Evolutionary conservation across 1,140 invertebrate genomes (phyloP).

Genomic region (Musca domestica): DNA sequence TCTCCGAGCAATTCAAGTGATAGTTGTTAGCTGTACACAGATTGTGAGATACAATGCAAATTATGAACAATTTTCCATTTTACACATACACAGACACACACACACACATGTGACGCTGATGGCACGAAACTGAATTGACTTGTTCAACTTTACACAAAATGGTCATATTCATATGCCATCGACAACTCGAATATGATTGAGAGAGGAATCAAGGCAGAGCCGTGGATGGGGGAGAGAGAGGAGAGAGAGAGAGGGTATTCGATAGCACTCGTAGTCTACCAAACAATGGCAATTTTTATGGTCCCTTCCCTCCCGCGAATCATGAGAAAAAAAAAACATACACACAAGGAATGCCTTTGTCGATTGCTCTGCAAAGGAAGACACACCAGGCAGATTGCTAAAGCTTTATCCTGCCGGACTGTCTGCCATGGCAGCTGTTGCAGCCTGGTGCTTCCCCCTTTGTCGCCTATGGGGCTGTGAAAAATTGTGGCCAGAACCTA

Average conservation of each 20-base stretch:
- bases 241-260: neutral
- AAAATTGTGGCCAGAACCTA: slow-evolving; percentile 12
- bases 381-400: neutral
- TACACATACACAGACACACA: neutral
- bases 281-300: no score
- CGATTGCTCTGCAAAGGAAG: neutral
- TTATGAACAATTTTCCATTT: slow-evolving; percentile 19
- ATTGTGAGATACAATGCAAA: slow-evolving; percentile 21
- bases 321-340: no score
- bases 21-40: neutral
- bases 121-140: slow-evolving; percentile 7
- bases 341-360: no score
- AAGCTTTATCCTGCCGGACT: neutral
- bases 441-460: neutral
- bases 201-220: neutral
- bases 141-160: slow-evolving; percentile 16
- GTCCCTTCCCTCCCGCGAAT: no score
- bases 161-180: slow-evolving; percentile 11
- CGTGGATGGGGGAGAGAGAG: neutral
- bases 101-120: neutral
- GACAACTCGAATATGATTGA: neutral
- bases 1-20: neutral
- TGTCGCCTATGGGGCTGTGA: slow-evolving; percentile 13
- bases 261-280: no score
- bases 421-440: slow-evolving; percentile 12